Percentiles rank a stretch among this genome's conserved stretches.
These are phyloP conservation scores for Fulica atra DNA, from an alignment of 2,113 vertebrate genomes.

Conservation along the genomic window DNA sequence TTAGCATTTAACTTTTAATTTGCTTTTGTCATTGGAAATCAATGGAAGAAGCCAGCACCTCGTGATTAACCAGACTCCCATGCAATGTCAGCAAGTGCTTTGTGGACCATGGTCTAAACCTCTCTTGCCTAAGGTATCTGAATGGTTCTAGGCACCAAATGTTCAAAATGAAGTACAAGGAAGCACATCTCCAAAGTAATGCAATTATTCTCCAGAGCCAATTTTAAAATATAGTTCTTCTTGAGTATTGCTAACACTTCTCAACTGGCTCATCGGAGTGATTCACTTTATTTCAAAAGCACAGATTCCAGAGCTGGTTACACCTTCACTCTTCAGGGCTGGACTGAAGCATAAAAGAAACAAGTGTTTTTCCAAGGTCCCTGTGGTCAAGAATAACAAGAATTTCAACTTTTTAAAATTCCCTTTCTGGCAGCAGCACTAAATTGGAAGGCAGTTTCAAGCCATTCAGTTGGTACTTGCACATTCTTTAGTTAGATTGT, in stretches of 20 bases:
- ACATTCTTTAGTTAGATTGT: neutral
- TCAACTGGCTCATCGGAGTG: neutral
- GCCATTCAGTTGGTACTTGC: neutral
- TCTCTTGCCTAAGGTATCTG: conserved; percentile 1
- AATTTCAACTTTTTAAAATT: conserved; percentile 14
- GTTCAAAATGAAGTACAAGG: conserved; percentile 38
- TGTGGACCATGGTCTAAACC: neutral
- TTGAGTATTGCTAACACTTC: conserved; percentile 23
- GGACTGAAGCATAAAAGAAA: neutral
- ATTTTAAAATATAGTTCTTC: conserved; percentile 5
- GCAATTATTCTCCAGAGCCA: neutral
- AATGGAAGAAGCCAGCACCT: neutral
- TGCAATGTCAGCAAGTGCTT: neutral
- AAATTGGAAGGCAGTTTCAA: conserved; percentile 22
- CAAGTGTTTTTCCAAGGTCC: neutral
- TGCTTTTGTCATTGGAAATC: neutral
- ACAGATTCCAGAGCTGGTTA: neutral
- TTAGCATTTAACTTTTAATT: neutral
- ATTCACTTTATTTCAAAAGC: neutral
- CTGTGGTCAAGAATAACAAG: neutral
- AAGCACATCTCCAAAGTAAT: conserved; percentile 43
- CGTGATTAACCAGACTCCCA: neutral
- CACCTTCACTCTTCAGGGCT: neutral
- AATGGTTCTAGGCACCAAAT: conserved; percentile 37
- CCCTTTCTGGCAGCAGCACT: conserved; percentile 44